Conservation (phyloP, 2,888 invertebrate species). For the Limenitis camilla region DNA sequence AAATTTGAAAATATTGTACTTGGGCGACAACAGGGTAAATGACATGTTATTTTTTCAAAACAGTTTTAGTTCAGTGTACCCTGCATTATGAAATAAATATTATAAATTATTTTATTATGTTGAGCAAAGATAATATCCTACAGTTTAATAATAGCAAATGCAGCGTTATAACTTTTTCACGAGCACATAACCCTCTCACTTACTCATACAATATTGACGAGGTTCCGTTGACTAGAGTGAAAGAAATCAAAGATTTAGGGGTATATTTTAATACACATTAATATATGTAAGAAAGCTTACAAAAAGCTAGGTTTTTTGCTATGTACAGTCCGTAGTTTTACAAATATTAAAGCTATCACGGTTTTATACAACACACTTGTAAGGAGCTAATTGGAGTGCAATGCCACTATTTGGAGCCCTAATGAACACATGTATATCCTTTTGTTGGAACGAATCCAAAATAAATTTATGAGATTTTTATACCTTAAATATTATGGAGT, state of each 20-base stretch:
- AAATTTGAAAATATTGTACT: conserved; percentile 83
- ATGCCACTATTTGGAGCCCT: neutral
- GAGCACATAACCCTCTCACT: too few species aligned
- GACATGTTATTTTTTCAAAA: too few species aligned
- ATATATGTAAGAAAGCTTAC: neutral
- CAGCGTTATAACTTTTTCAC: too few species aligned
- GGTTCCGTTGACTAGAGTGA: too few species aligned
- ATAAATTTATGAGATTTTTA: neutral
- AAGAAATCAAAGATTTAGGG: too few species aligned
- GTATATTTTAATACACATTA: too few species aligned
- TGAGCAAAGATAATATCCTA: too few species aligned
- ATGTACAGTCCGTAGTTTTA: neutral
- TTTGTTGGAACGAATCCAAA: neutral
- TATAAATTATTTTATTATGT: too few species aligned
- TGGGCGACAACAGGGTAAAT: conserved; percentile 86
- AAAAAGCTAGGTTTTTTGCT: neutral
- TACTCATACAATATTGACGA: too few species aligned
- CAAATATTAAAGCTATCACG: neutral
- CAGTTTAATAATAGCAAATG: too few species aligned
- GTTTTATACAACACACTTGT: neutral
- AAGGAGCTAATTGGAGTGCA: neutral
- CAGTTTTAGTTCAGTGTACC: too few species aligned
- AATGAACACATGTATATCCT: neutral
- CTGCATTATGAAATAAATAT: too few species aligned
- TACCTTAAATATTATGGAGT: neutral